Base-by-base conservation (phyloP, 2,113 vertebrate species). In the Ploceus nigricollis region DNA sequence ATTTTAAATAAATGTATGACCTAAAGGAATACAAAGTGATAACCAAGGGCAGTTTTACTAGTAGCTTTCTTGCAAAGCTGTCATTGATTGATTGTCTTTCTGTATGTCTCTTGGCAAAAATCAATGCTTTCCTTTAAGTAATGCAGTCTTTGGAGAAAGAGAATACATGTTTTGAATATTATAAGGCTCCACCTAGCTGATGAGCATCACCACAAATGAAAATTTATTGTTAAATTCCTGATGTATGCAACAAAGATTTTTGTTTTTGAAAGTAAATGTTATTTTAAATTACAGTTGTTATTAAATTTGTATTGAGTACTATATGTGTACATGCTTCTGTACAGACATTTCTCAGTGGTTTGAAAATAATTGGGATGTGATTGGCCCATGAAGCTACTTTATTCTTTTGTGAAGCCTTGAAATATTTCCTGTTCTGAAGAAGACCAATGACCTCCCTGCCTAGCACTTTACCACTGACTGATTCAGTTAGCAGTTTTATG, bases 41-140 rank as follows among this genome's bases (percentile, higher is more conserved):
- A 92, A 75, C 19, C 3, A 80, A 87, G 14, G 22, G 25, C 61
- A 51, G 25, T 93, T 91, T 80, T 82, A 64, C n/a, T 69, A 57
- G 76, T 45, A 71, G 47, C 44, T 92, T 92, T 86, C 60, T 87
- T 91, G 64, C 44, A 95, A 88, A 90, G 24, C 31, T 96, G 83
- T 95, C 92, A 82, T 90, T 96, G 87, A 97, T 91, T 89, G 70
- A 96, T 97, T 90, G 75, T 89, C 31, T 93, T 94, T 91, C 75
- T 91, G 35, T 90, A 93, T 91, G 89, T 92, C 83, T 91, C 42
- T 56, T 88, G 72, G 90, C 78, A 96, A 93, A 97, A 97, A 95
- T 95, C 94, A 94, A 95, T 97, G 35, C 9, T 91, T 97, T 83
- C 15, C 39, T 93, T 91, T 94, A 96, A 96, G 68, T 83, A 94